A percentile compares a stretch with the other conserved stretches of the same genome.
phyloP scores from a whole-genome alignment of 1,140 invertebrate species.

The Rhyzopertha dominica region DNA sequence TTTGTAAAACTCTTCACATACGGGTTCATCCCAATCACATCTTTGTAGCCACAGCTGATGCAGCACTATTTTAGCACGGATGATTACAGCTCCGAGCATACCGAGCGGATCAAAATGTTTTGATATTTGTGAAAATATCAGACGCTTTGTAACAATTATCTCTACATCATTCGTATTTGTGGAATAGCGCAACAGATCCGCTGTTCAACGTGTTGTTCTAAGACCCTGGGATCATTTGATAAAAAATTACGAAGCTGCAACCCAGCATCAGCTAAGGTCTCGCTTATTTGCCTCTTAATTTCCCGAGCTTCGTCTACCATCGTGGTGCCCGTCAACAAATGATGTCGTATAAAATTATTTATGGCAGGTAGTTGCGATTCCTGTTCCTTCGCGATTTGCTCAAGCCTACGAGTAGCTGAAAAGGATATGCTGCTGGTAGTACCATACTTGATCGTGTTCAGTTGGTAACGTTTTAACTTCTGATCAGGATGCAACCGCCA shows the following conservation, averaged over 20 bases:
- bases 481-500: conserved; percentile 37
- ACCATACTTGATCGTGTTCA: conserved; percentile 36
- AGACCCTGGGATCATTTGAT: conserved; percentile 28
- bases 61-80: conserved; percentile 37
- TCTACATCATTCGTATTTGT: conserved; percentile 6
- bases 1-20: conserved; percentile 18
- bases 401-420: conserved; percentile 29
- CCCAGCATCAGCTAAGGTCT: conserved; percentile 9
- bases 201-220: not conserved
- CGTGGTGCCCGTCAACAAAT: conserved; percentile 35
- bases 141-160: conserved; percentile 15
- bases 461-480: conserved; percentile 26
- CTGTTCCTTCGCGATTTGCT: conserved; percentile 25
- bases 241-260: conserved; percentile 45
- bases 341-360: conserved; percentile 19
- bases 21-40: conserved; percentile 38
- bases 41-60: conserved; percentile 38
- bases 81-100: conserved; percentile 29
- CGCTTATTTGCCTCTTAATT: conserved; percentile 11
- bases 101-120: conserved; percentile 32
- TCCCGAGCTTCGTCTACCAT: conserved; percentile 19
- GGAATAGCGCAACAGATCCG: conserved; percentile 13
- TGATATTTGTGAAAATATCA: conserved; percentile 24
- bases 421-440: conserved; percentile 29
- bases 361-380: conserved; percentile 18